A percentile compares a stretch with the other conserved stretches of the same genome.
Conservation (phyloP, 1,140 invertebrate species). For the Drosophila takahashii region DNA sequence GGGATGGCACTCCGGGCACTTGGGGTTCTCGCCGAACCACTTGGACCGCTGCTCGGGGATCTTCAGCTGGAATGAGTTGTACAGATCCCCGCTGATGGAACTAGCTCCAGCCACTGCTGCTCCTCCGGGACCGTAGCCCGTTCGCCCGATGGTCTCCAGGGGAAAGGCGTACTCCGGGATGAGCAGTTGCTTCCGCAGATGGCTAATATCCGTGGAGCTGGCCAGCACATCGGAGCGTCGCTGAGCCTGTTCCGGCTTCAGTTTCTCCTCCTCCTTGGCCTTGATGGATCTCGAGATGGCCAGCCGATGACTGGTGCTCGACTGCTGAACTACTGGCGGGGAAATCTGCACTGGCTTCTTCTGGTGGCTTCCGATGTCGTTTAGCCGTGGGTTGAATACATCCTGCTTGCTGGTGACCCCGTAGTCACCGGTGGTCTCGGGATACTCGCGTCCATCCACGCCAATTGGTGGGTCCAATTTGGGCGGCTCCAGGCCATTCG, state of each 20-base stretch:
- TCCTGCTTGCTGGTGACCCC: conserved; percentile 36
- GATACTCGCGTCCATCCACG: conserved; percentile 77
- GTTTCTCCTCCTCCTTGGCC: conserved; percentile 55
- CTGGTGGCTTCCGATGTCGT: conserved; percentile 47
- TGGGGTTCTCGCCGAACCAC: conserved; percentile 87
- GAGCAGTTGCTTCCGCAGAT: conserved; percentile 77
- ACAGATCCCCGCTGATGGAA: conserved; percentile 83
- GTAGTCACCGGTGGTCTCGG: conserved; percentile 64
- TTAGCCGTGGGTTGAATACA: conserved; percentile 51
- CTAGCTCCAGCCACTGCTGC: neutral
- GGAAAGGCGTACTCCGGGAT: conserved; percentile 87
- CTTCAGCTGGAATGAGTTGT: conserved; percentile 87
- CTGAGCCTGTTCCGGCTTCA: conserved; percentile 47
- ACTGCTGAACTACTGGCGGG: conserved; percentile 6
- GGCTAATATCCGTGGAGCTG: conserved; percentile 64
- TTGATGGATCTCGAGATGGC: conserved; percentile 75
- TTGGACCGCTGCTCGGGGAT: conserved; percentile 85
- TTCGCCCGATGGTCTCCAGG: conserved; percentile 85
- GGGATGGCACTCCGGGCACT: conserved; percentile 87
- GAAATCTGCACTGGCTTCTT: conserved; percentile 6
- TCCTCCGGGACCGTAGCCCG: conserved; percentile 85
- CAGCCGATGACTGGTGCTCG: conserved; percentile 40
- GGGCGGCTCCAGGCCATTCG: conserved; percentile 86
- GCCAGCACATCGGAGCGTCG: conserved; percentile 48
- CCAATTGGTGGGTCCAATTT: conserved; percentile 78